Base-by-base conservation (phyloP, 2,113 vertebrate species). In the Phyllopteryx taeniolatus region DNA sequence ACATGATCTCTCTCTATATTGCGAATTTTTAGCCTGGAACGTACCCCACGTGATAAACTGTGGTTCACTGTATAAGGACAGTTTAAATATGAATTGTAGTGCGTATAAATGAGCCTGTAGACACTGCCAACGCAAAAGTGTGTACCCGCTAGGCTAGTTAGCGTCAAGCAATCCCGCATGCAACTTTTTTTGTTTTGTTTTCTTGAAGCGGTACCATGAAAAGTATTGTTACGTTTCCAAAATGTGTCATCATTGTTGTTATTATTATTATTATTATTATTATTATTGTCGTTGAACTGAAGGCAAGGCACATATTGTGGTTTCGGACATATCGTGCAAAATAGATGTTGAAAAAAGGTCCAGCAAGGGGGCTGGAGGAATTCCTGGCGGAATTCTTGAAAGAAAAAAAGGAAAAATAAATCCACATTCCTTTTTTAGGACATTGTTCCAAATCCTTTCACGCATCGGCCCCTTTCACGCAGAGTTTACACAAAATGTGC, bases 281-380 rank as follows among this genome's bases (percentile, higher is more conserved):
- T 44, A 81, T 81, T 88, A 73, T 87, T 91, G 72, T 92, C 71
- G 92, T 92, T 72, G 91, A 93, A 91, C 91, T 88, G 90, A 92
- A 95, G 92, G 94, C 96, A 98, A 98, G 96, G 96, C 96, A 98
- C 96, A 94, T 96, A 92, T 94, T 94, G 95, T 96, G 95, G 93
- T 96, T 93, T 86, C 94, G 88, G 94, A 95, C 95, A 93, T 90
- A 90, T 93, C 95, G 95, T 97, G 96, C 96, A 98, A 97, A 97
- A 92, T 92, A 93, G 82, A 88, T 87, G 76, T 82, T 61, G 78
- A 88, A 91, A 88, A 85, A 87, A 86, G 73, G 79, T 84, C 60
- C 27, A 14, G 22, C 5, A 5, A 33, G 57, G 12, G 12, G 27
- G 57, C 57, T 59, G 57, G 22, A 59, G 12, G 57, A 27, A 53